Conservation (phyloP, 2,113 vertebrate species). For the Ochotona curzoniae region DNA sequence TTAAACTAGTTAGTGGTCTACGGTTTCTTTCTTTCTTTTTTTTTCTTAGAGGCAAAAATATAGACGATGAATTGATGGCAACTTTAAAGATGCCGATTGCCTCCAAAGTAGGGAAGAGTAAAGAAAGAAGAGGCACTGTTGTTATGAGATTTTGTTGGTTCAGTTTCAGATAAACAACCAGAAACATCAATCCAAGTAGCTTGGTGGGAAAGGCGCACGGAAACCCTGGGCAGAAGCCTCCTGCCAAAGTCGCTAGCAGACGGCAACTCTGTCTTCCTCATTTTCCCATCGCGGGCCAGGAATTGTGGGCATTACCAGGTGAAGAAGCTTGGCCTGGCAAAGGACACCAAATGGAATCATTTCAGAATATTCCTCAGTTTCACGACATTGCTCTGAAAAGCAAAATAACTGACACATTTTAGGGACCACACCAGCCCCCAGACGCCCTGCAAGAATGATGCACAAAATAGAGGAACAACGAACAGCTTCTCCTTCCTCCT, state of each 20-base stretch:
- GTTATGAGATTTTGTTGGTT: constrained; percentile 48
- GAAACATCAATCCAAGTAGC: constrained; percentile 39
- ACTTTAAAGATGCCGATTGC: constrained; percentile 50
- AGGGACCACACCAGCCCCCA: not conserved
- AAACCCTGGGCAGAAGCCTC: not conserved
- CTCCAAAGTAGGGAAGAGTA: not conserved
- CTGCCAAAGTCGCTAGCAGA: constrained; percentile 4
- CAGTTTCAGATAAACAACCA: constrained; percentile 60
- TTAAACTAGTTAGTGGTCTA: constrained; percentile 69
- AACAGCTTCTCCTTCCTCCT: not conserved
- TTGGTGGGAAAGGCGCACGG: constrained; percentile 27
- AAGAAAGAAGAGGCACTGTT: not conserved
- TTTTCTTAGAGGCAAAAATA: constrained; percentile 51
- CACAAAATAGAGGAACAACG: not conserved
- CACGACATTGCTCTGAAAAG: not conserved
- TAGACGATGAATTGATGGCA: constrained; percentile 45
- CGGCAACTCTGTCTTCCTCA: not conserved
- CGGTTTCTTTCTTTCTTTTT: not conserved
- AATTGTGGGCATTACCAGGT: not conserved
- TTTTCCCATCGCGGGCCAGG: constrained; percentile 9
- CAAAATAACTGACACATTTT: not conserved
- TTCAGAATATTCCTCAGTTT: not conserved
- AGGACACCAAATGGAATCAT: constrained; percentile 1
- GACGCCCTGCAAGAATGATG: not conserved
- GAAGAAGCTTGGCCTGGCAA: not conserved